Evolutionary conservation across 2,888 invertebrate genomes (phyloP).

Genomic region (Mythimna impura): DNA sequence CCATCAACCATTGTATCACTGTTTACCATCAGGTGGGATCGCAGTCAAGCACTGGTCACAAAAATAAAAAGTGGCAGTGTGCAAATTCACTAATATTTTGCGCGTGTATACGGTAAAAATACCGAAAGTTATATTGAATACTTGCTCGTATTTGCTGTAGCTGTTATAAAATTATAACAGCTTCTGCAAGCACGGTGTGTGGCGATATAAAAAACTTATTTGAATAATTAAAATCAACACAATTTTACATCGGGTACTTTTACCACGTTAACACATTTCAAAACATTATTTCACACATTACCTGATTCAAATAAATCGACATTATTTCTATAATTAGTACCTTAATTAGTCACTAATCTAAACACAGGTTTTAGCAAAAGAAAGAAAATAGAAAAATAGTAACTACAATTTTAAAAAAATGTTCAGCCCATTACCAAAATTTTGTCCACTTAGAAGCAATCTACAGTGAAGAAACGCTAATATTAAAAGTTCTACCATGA

Average conservation of each 20-base stretch:
- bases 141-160: background rate
- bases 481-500: background rate
- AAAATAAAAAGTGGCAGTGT: no score
- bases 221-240: background rate
- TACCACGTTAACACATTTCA: background rate
- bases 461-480: background rate
- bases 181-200: no score
- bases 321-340: conserved; percentile 7
- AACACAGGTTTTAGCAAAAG: conserved; percentile 18
- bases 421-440: conserved; percentile 40
- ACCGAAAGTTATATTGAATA: no score
- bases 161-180: background rate
- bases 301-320: background rate
- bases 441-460: background rate
- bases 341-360: conserved; percentile 32
- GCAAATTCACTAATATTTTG: no score
- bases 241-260: conserved; percentile 11
- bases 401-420: background rate
- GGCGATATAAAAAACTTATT: background rate
- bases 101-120: no score
- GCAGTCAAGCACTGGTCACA: no score
- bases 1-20: no score
- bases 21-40: no score
- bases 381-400: background rate
- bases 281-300: conserved; percentile 5